Conservation (phyloP, 2,797 vertebrate species). For the Sebastes trivittatus region DNA sequence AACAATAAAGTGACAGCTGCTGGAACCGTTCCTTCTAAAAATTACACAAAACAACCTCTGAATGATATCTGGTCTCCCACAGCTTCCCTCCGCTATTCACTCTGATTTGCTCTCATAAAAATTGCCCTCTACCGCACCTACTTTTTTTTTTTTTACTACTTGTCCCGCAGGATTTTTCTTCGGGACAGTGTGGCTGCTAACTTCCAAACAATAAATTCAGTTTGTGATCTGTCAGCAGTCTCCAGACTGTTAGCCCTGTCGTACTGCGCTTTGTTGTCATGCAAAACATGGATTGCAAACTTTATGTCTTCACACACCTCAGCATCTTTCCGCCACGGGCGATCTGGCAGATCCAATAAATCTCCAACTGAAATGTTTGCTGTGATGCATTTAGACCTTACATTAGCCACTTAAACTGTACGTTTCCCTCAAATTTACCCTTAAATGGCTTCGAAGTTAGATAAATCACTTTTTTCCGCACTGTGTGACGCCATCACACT, state of each 20-base stretch:
- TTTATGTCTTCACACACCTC: conserved; percentile 47
- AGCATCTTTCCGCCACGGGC: conserved; percentile 47
- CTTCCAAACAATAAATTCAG: conserved; percentile 65
- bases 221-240: conserved; percentile 71
- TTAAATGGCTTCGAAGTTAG: not conserved
- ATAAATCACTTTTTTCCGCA: not conserved
- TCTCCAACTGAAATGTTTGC: conserved; percentile 5
- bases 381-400: conserved; percentile 19
- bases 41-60: conserved; percentile 51
- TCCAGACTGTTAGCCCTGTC: conserved; percentile 44
- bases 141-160: conserved; percentile 42
- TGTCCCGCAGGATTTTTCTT: conserved; percentile 53
- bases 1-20: conserved; percentile 71
- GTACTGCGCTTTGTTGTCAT: conserved; percentile 51
- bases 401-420: not conserved
- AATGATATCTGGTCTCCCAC: conserved; percentile 64
- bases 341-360: conserved; percentile 40
- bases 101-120: conserved; percentile 59
- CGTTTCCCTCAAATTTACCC: not conserved
- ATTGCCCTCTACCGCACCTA: conserved; percentile 42
- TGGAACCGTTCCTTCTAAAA: conserved; percentile 52
- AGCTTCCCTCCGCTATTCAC: conserved; percentile 62
- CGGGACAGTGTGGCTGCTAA: conserved; percentile 50
- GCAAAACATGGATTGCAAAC: conserved; percentile 48
- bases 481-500: not conserved